phyloP scores from a whole-genome alignment of 37 sponge, comb jelly and placozoan species.

The Axinella damicornis region DNA sequence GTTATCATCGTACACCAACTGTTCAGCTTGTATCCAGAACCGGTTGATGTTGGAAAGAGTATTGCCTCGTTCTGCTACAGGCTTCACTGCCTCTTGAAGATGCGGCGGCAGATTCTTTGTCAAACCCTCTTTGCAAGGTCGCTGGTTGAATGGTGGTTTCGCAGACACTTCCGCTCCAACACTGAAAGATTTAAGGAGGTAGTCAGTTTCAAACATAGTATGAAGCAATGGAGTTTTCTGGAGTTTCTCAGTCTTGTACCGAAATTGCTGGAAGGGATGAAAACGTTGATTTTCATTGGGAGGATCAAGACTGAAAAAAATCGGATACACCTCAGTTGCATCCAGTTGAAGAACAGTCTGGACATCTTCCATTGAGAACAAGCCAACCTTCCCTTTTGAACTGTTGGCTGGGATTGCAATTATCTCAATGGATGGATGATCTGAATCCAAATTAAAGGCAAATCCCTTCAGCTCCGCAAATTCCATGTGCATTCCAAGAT shows the following conservation, averaged over 20 bases:
- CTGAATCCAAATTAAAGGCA: conserved; percentile 25
- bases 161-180: conserved; percentile 78
- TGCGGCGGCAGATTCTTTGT: conserved; percentile 49
- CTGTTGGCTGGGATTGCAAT: conserved; percentile 30
- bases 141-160: conserved; percentile 71
- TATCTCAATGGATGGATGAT: conserved; percentile 44
- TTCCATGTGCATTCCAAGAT: conserved; percentile 20
- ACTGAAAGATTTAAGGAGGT: conserved; percentile 76
- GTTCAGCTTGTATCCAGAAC: conserved; percentile 83
- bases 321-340: conserved; percentile 4
- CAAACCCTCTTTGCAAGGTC: conserved; percentile 43
- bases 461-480: conserved; percentile 62
- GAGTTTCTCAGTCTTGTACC: conserved; percentile 40
- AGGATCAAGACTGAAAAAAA: conserved; percentile 74
- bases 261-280: conserved; percentile 80
- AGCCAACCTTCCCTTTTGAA: conserved; percentile 17
- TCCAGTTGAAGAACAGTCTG: conserved; percentile 44
- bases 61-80: conserved; percentile 53
- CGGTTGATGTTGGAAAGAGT: conserved; percentile 8
- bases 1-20: conserved; percentile 28
- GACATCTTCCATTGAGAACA: conserved; percentile 60
- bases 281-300: conserved; percentile 51
- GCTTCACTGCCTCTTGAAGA: conserved; percentile 45
- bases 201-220: conserved; percentile 77
- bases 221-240: conserved; percentile 53